phyloP scores from a whole-genome alignment of 1,140 invertebrate species.

The Palaemon carinicauda region DNA sequence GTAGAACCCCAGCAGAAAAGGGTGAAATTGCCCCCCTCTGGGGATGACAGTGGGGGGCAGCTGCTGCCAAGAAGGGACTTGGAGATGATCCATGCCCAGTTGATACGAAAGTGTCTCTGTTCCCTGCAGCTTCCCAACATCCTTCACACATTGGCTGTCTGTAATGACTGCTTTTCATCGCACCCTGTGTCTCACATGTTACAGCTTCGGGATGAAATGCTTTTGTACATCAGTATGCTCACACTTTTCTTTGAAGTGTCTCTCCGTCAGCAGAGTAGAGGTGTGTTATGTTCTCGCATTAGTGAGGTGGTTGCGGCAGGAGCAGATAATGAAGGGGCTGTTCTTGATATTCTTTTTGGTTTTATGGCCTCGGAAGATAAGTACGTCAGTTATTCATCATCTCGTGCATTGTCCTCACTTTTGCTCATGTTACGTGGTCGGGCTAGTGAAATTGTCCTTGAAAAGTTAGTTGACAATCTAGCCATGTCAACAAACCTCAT shows the following conservation, averaged over 20 bases:
- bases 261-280: slow-evolving; percentile 81
- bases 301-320: slow-evolving; percentile 81
- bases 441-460: slow-evolving; percentile 79
- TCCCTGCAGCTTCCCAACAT: slow-evolving; percentile 55
- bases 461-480: slow-evolving; percentile 70
- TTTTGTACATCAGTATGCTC: slow-evolving; percentile 71
- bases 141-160: slow-evolving; percentile 52
- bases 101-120: slow-evolving; percentile 54
- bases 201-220: slow-evolving; percentile 39
- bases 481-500: slow-evolving; percentile 61
- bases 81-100: slow-evolving; percentile 47
- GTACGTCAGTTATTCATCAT: slow-evolving; percentile 81
- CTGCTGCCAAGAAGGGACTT: slow-evolving; percentile 42
- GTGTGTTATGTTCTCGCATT: slow-evolving; percentile 80
- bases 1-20: slow-evolving; percentile 59
- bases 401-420: slow-evolving; percentile 81
- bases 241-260: slow-evolving; percentile 85
- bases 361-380: slow-evolving; percentile 80
- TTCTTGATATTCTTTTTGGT: slow-evolving; percentile 83
- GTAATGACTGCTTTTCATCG: slow-evolving; percentile 53
- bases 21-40: slow-evolving; percentile 55
- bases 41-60: slow-evolving; percentile 38
- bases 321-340: slow-evolving; percentile 79
- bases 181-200: slow-evolving; percentile 24
- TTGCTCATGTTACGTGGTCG: slow-evolving; percentile 83